Percentiles rank a stretch among this genome's conserved stretches.
phyloP scores from a whole-genome alignment of 2,797 vertebrate genomes.

The Epinephelus coioides region DNA sequence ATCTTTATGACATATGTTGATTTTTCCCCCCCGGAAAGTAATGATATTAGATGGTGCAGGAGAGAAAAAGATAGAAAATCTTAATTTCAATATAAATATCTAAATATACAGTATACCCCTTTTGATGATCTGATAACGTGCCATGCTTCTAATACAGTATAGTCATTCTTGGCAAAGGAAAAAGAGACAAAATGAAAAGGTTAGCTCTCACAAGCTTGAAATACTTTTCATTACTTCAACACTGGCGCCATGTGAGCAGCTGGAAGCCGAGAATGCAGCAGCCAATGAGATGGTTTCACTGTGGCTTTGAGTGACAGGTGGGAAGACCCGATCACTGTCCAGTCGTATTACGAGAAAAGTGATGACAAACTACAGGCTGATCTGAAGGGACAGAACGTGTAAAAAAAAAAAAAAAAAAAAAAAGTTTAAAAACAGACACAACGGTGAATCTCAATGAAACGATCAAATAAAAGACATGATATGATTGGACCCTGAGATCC shows the following conservation, averaged over 20 bases:
- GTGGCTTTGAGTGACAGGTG: slow-evolving; percentile 71
- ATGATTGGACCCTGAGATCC: slow-evolving; percentile 81
- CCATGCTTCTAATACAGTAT: slow-evolving; percentile 76
- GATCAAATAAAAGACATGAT: slow-evolving; percentile 77
- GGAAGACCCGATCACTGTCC: slow-evolving; percentile 54
- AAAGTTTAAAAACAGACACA: slow-evolving; percentile 70
- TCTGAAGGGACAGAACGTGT: slow-evolving; percentile 45
- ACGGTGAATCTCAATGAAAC: slow-evolving; percentile 57
- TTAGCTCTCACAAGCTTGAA: slow-evolving; percentile 55
- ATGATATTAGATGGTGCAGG: slow-evolving; percentile 69
- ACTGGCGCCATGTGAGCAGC: slow-evolving; percentile 68
- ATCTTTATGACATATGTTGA: slow-evolving; percentile 72
- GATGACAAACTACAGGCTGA: slow-evolving; percentile 58
- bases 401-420: slow-evolving; percentile 66
- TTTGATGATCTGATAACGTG: slow-evolving; percentile 76
- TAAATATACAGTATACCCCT: slow-evolving; percentile 85
- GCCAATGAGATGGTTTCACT: slow-evolving; percentile 75
- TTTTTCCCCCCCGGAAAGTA: slow-evolving; percentile 60
- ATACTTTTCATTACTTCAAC: slow-evolving; percentile 74
- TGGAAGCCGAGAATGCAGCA: slow-evolving; percentile 56
- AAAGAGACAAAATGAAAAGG: slow-evolving; percentile 42
- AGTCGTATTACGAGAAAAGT: slow-evolving; percentile 52
- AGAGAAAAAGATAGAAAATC: slow-evolving; percentile 78
- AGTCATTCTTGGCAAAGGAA: slow-evolving; percentile 65
- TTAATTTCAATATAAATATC: slow-evolving; percentile 86